Percentiles rank a stretch among this genome's conserved stretches.
Conservation (phyloP, 2,797 vertebrate genomes). For the Esox masquinongy region DNA sequence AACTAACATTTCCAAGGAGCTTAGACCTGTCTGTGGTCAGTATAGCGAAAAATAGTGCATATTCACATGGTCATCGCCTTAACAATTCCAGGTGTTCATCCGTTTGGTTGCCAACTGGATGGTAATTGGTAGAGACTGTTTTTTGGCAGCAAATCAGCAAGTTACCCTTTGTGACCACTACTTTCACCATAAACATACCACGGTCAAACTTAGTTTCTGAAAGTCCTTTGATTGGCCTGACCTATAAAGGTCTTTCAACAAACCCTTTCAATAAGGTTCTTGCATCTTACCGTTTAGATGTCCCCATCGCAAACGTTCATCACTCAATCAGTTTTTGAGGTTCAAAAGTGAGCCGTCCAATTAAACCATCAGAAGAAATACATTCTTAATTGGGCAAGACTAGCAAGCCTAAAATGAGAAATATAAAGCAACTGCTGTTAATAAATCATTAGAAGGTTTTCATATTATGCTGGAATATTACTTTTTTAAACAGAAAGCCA, state of each 20-base stretch:
- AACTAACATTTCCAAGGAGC: too few relatives aligned
- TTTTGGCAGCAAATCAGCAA: neutral
- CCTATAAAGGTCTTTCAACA: neutral
- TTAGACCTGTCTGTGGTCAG: too few relatives aligned
- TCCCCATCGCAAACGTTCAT: neutral
- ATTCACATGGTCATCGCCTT: neutral
- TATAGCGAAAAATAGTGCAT: neutral
- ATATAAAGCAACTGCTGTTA: neutral
- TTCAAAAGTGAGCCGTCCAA: neutral
- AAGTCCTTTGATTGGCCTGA: neutral
- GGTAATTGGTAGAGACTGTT: neutral
- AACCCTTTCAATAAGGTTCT: neutral
- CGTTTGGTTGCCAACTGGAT: neutral
- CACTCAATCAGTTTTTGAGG: neutral
- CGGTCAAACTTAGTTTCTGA: neutral
- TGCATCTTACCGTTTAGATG: neutral
- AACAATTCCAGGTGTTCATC: neutral
- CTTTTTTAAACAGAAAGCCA: neutral
- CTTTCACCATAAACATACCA: neutral
- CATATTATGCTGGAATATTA: neutral
- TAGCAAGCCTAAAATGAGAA: neutral
- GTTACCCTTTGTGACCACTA: neutral
- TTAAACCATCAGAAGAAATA: neutral
- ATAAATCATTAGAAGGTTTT: neutral
- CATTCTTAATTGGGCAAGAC: neutral